Conservation (phyloP, 2,113 vertebrate species). For the Lagopus muta region DNA sequence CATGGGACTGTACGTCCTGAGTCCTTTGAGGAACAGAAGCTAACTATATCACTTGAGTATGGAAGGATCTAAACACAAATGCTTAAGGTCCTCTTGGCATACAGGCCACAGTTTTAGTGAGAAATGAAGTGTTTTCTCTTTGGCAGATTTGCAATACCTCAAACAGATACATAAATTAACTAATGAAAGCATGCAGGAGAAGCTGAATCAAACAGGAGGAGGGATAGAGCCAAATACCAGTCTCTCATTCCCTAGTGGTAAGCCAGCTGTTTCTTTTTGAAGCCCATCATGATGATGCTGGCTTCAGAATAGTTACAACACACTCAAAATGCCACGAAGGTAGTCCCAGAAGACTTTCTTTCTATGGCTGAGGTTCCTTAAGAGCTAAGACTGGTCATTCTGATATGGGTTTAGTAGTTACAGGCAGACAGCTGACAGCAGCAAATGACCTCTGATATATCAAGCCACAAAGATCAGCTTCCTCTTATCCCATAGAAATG, state of each 20-base stretch:
- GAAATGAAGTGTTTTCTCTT: background rate
- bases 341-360: background rate
- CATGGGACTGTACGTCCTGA: background rate
- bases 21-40: background rate
- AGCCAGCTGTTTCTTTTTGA: background rate
- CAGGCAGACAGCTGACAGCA: background rate
- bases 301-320: background rate
- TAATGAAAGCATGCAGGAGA: background rate
- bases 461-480: conserved; percentile 38
- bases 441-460: conserved; percentile 22
- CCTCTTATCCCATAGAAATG: conserved; percentile 45
- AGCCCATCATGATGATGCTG: background rate
- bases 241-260: background rate
- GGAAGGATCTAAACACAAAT: background rate
- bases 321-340: background rate
- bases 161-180: background rate
- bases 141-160: background rate
- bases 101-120: background rate
- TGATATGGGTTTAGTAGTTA: background rate
- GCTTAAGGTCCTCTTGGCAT: background rate
- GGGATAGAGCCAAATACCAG: background rate
- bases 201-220: background rate
- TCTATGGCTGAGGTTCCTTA: background rate
- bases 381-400: background rate
- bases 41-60: background rate